Percentiles rank a stretch among this genome's conserved stretches.
These are phyloP conservation scores for Zingel zingel DNA, from an alignment of 2,113 vertebrate species.

Conservation along the genomic window DNA sequence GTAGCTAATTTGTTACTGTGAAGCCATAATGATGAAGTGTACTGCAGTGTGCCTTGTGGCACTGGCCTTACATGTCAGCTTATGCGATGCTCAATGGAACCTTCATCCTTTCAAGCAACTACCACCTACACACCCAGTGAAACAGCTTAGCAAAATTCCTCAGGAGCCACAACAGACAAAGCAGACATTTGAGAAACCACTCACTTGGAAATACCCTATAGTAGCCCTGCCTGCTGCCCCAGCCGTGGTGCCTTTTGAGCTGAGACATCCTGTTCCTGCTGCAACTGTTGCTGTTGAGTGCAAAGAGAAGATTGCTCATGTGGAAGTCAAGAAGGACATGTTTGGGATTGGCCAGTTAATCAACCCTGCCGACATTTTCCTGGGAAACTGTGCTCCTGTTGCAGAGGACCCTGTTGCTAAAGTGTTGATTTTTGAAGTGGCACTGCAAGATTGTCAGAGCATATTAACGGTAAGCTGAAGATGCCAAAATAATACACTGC, in stretches of 20 bases:
- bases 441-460: constrained; percentile 72
- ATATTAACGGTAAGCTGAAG: constrained; percentile 52
- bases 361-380: constrained; percentile 51
- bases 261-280: constrained; percentile 51
- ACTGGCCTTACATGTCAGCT: constrained; percentile 57
- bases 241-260: constrained; percentile 7
- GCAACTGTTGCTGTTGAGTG: constrained; percentile 68
- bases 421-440: constrained; percentile 65
- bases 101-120: no score
- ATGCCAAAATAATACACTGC: not conserved
- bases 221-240: not conserved
- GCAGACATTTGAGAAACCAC: constrained; percentile 54
- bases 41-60: constrained; percentile 64
- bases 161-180: constrained; percentile 35
- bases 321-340: constrained; percentile 76
- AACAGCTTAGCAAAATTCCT: not conserved
- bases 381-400: constrained; percentile 59
- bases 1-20: constrained; percentile 63
- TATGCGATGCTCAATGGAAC: constrained; percentile 61
- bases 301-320: constrained; percentile 50
- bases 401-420: constrained; percentile 31
- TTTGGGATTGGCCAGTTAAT: constrained; percentile 70
- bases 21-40: constrained; percentile 67
- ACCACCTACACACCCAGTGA: rapidly evolving
- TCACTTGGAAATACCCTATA: constrained; percentile 70